Evolutionary conservation across 2,888 invertebrate genomes (phyloP).

Genomic region (Morpho helenor): DNA sequence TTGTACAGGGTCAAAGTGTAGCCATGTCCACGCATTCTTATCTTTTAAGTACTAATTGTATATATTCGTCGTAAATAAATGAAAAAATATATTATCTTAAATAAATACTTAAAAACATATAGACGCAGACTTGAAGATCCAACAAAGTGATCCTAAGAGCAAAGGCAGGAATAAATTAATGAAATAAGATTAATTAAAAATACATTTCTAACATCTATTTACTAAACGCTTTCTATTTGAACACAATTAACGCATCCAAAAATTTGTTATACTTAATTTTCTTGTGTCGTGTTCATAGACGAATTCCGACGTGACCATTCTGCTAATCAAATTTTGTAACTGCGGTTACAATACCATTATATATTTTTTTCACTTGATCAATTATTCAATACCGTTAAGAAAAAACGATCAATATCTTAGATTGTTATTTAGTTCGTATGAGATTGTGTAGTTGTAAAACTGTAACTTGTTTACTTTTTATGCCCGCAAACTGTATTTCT

Average conservation of each 20-base stretch:
- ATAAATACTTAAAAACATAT: too few species aligned
- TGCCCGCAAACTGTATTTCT: constrained; percentile 1
- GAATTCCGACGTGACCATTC: constrained; percentile 75
- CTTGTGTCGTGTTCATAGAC: constrained; percentile 40
- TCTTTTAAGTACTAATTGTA: too few species aligned
- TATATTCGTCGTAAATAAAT: too few species aligned
- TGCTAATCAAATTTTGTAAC: constrained; percentile 79
- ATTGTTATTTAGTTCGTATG: constrained; percentile 27
- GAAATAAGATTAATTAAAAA: background rate
- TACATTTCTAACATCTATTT: background rate
- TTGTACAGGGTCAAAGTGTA: too few species aligned
- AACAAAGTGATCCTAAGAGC: too few species aligned
- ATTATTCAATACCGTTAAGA: constrained; percentile 71
- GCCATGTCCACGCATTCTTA: too few species aligned
- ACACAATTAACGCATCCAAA: constrained; percentile 20
- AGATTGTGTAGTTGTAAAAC: constrained; percentile 15
- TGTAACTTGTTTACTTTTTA: constrained; percentile 8
- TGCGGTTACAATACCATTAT: constrained; percentile 73
- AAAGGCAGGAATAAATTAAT: background rate
- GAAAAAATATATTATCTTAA: too few species aligned
- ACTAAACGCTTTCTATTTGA: background rate
- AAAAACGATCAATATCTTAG: constrained; percentile 42
- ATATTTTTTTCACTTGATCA: constrained; percentile 57
- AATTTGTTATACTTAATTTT: constrained; percentile 3
- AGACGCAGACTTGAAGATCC: too few species aligned